phyloP scores from a whole-genome alignment of 2,797 vertebrate genomes.

The Siniperca undulata region DNA sequence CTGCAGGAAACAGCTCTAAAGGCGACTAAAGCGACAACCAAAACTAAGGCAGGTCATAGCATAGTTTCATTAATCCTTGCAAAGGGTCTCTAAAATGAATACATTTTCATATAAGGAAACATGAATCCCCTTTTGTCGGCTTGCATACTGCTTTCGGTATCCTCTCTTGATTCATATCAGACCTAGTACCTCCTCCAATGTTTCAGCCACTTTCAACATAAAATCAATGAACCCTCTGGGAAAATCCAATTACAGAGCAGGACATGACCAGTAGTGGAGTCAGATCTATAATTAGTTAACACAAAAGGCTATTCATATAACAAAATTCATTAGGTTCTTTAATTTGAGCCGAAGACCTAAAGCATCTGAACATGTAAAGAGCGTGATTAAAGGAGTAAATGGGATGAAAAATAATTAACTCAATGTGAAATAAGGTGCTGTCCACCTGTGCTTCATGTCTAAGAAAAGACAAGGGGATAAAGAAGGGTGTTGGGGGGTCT shows the following conservation, averaged over 20 bases:
- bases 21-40: neutral
- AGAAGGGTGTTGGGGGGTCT: neutral
- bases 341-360: conserved; percentile 52
- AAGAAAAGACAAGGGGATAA: neutral
- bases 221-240: conserved; percentile 56
- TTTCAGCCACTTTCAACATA: conserved; percentile 46
- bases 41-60: neutral
- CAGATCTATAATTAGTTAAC: conserved; percentile 57
- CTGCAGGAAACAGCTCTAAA: conserved; percentile 7
- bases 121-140: neutral
- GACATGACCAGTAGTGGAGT: conserved; percentile 50
- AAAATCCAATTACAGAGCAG: conserved; percentile 61
- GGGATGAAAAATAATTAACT: conserved; percentile 35
- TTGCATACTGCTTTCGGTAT: neutral
- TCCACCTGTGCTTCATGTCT: neutral
- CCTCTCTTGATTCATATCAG: conserved; percentile 23
- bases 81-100: neutral
- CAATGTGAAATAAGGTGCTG: neutral
- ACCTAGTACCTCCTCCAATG: conserved; percentile 1
- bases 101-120: neutral
- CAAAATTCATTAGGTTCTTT: conserved; percentile 51
- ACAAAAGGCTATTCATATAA: conserved; percentile 35
- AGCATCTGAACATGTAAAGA: conserved; percentile 28
- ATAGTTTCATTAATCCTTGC: neutral
- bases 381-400: conserved; percentile 31